Evolutionary conservation across 2,888 invertebrate genomes (phyloP).

Genomic region (Lycocerus yunnanus): DNA sequence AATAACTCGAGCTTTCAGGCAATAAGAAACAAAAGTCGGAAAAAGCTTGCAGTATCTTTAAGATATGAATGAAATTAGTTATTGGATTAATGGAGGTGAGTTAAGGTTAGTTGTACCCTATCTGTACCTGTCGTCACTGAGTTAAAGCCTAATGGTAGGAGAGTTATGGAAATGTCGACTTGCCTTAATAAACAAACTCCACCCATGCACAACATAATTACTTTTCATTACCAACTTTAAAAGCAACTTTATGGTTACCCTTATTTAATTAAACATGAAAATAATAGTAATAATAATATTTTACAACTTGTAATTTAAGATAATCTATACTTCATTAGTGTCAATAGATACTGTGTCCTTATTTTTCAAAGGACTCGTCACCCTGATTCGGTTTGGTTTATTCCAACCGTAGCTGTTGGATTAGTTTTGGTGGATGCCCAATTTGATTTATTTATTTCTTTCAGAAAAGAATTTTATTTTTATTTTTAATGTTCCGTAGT

Average conservation of each 20-base stretch:
- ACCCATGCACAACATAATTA: slow-evolving; percentile 33
- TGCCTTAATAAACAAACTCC: slow-evolving; percentile 39
- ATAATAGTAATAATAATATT: background rate
- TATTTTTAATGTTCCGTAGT: too few relatives aligned
- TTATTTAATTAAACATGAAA: background rate
- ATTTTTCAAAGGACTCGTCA: background rate
- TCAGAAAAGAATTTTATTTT: too few relatives aligned
- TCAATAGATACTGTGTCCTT: background rate
- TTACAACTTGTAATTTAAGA: background rate
- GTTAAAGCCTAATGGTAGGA: slow-evolving; percentile 16
- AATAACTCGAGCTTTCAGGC: background rate
- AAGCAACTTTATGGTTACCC: background rate
- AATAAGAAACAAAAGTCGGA: background rate
- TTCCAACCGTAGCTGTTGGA: too few relatives aligned
- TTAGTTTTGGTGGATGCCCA: too few relatives aligned
- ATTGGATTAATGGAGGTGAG: slow-evolving; percentile 20
- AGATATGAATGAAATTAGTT: slow-evolving; percentile 28
- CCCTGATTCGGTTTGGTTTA: too few relatives aligned
- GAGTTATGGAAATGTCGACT: slow-evolving; percentile 28
- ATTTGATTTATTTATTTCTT: too few relatives aligned
- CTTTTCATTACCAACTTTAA: background rate
- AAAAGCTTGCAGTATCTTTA: background rate
- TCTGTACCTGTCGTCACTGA: slow-evolving; percentile 28
- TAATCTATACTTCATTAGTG: background rate
- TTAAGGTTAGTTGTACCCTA: slow-evolving; percentile 13